Conservation (phyloP, 2,888 invertebrate genomes). For the Ectemnius cavifrons region DNA sequence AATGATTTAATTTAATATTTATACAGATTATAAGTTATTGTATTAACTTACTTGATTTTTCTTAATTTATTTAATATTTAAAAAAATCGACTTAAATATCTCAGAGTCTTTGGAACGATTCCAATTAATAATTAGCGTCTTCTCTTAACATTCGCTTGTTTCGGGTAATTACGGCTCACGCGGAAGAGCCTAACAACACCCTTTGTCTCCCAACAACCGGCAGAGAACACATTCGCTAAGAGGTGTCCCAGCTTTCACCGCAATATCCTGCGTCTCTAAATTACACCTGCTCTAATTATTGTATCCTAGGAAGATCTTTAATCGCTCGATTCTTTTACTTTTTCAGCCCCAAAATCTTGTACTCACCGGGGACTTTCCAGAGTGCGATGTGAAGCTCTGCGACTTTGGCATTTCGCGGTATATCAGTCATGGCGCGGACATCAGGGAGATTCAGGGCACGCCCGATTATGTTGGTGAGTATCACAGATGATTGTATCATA, state of each 20-base stretch:
- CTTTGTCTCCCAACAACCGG: slow-evolving; percentile 31
- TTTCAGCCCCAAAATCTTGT: slow-evolving; percentile 95
- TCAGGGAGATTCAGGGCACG: slow-evolving; percentile 96
- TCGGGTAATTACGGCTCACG: slow-evolving; percentile 36
- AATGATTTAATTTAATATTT: too few species aligned
- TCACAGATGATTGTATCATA: background rate
- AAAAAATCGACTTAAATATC: too few species aligned
- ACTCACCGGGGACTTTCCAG: slow-evolving; percentile 87
- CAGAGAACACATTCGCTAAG: slow-evolving; percentile 2
- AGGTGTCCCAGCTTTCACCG: too few species aligned
- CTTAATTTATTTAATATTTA: too few species aligned
- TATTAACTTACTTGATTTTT: too few species aligned
- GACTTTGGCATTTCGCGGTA: slow-evolving; percentile 97
- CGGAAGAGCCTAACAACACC: slow-evolving; percentile 24
- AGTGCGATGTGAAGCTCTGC: slow-evolving; percentile 92
- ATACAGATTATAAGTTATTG: too few species aligned
- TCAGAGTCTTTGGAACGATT: too few species aligned
- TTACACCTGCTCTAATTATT: slow-evolving; percentile 1
- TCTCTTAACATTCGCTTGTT: slow-evolving; percentile 7
- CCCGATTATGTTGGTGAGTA: slow-evolving; percentile 95
- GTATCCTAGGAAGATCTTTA: too few species aligned
- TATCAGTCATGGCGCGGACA: slow-evolving; percentile 93
- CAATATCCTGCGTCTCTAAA: slow-evolving; percentile 3
- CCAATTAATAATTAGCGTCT: background rate
- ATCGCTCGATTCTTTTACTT: slow-evolving; percentile 55